Evolutionary conservation across 2,888 invertebrate species (phyloP).

Genomic region (Ptychoptera contaminata): DNA sequence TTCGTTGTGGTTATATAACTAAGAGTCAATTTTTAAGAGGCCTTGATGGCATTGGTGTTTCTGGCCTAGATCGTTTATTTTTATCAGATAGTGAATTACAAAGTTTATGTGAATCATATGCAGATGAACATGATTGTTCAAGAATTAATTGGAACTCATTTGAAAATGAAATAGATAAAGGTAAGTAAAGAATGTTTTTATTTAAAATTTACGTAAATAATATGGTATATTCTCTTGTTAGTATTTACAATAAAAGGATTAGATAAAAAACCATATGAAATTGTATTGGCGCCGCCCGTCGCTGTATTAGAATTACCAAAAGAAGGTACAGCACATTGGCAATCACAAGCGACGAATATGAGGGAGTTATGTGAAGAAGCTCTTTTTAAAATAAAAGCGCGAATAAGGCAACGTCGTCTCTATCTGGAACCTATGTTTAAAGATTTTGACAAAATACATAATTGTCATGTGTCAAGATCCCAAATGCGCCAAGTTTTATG

Average conservation of each 20-base stretch:
- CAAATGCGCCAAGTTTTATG: slow-evolving; percentile 56
- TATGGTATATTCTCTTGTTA: slow-evolving; percentile 21
- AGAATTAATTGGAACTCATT: slow-evolving; percentile 61
- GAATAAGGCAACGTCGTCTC: slow-evolving; percentile 43
- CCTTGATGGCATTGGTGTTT: slow-evolving; percentile 48
- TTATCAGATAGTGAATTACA: slow-evolving; percentile 45
- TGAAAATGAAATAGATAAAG: slow-evolving; percentile 62
- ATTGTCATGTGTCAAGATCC: slow-evolving; percentile 52
- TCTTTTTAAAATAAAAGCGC: slow-evolving; percentile 43
- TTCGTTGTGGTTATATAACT: slow-evolving; percentile 51
- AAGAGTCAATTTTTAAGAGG: slow-evolving; percentile 56
- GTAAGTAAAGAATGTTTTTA: slow-evolving; percentile 22
- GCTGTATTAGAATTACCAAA: slow-evolving; percentile 34
- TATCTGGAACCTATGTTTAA: slow-evolving; percentile 51
- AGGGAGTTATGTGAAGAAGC: slow-evolving; percentile 44
- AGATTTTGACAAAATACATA: slow-evolving; percentile 53
- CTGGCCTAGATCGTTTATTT: slow-evolving; percentile 36
- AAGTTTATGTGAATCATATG: slow-evolving; percentile 47
- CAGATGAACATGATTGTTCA: slow-evolving; percentile 51
- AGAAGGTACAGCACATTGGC: slow-evolving; percentile 36
- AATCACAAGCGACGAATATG: slow-evolving; percentile 18
- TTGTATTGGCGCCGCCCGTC: slow-evolving; percentile 38
- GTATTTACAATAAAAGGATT: slow-evolving; percentile 49
- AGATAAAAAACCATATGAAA: slow-evolving; percentile 48
- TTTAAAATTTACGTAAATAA: too few species aligned